These are phyloP conservation scores for Pempheris klunzingeri DNA, from an alignment of 2,797 vertebrate species.

Conservation along the genomic window DNA sequence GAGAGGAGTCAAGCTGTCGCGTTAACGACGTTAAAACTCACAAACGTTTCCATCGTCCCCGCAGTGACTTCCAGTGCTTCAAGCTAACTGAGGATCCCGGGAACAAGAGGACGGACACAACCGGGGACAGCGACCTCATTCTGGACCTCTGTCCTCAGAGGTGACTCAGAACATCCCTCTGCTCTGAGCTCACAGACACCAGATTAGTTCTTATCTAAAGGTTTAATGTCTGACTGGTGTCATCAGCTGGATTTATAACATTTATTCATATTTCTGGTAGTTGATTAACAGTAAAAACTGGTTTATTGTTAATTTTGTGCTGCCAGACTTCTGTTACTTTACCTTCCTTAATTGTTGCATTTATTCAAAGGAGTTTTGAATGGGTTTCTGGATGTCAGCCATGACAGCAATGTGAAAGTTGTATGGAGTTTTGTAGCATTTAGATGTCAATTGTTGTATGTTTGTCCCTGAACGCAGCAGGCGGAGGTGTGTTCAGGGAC, in stretches of 20 bases:
- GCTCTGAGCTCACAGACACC: background rate
- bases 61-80: conserved; percentile 64
- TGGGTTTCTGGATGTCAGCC: background rate
- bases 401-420: too few species aligned
- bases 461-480: conserved; percentile 11
- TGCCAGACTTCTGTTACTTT: background rate
- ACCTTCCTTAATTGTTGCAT: background rate
- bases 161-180: conserved; percentile 26
- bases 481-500: too few species aligned
- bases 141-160: conserved; percentile 57
- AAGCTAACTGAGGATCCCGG: conserved; percentile 83
- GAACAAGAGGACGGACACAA: conserved; percentile 69
- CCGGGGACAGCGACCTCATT: conserved; percentile 49
- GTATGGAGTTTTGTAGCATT: too few species aligned
- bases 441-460: background rate
- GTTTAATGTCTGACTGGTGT: background rate
- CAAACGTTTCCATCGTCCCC: background rate
- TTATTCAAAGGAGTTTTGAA: background rate
- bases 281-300: too few species aligned
- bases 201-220: background rate
- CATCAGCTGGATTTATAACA: background rate
- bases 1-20: too few species aligned
- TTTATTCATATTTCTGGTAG: background rate
- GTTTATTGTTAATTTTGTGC: background rate
- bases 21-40: too few species aligned